Percentiles rank a stretch among this genome's conserved stretches.
phyloP scores from a whole-genome alignment of 2,888 invertebrate species.

The Lutraria lutraria region DNA sequence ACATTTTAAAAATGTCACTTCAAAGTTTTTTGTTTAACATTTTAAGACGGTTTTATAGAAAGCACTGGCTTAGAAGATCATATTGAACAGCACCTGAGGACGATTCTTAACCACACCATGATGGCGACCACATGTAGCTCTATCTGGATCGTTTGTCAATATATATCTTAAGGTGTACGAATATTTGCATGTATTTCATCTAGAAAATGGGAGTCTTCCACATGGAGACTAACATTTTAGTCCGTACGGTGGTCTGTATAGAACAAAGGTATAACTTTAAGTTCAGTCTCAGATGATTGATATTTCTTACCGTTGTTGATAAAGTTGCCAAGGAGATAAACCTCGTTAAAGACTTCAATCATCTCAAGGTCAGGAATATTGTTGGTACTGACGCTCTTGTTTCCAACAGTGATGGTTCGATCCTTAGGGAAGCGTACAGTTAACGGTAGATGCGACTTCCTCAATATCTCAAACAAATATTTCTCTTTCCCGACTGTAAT shows the following conservation, averaged over 20 bases:
- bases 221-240: neutral
- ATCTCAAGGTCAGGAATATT: slow-evolving; percentile 19
- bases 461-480: neutral
- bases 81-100: too few species aligned
- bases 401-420: slow-evolving; percentile 10
- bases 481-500: slow-evolving; percentile 13
- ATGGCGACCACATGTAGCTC: too few species aligned
- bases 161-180: too few species aligned
- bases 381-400: slow-evolving; percentile 6
- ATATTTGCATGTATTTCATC: too few species aligned
- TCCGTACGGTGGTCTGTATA: neutral
- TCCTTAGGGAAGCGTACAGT: slow-evolving; percentile 22
- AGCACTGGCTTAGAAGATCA: too few species aligned
- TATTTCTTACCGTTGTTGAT: slow-evolving; percentile 16
- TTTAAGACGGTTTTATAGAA: too few species aligned
- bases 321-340: slow-evolving; percentile 16
- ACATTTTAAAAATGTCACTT: neutral
- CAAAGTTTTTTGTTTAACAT: too few species aligned
- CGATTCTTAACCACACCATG: too few species aligned
- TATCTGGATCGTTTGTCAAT: too few species aligned
- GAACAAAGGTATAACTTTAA: neutral
- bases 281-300: neutral
- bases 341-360: neutral
- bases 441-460: neutral
- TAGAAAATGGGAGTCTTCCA: too few species aligned